Evolutionary conservation across 2,888 invertebrate genomes (phyloP).

Genomic region (Microctonus brassicae): DNA sequence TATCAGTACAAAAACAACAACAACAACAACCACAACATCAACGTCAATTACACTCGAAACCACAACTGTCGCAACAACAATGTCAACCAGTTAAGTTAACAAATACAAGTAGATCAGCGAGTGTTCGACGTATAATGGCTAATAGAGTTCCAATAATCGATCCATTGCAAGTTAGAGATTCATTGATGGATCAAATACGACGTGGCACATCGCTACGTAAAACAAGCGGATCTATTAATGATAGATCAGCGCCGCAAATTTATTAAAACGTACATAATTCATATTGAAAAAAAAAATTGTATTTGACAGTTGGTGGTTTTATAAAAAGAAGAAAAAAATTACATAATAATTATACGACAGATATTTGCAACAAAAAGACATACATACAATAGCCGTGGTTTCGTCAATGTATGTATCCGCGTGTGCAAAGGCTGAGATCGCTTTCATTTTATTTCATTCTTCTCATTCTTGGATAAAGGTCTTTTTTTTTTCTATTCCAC

Average conservation of each 20-base stretch:
- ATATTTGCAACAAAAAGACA: background rate
- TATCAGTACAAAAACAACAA: conserved; percentile 80
- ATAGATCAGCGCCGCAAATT: conserved; percentile 90
- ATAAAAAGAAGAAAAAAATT: background rate
- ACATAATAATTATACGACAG: background rate
- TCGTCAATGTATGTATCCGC: background rate
- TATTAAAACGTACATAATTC: conserved; percentile 71
- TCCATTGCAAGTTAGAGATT: conserved; percentile 73
- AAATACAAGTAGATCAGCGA: conserved; percentile 61
- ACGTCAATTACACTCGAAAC: conserved; percentile 53
- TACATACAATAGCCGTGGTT: background rate
- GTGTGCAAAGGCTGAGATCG: background rate
- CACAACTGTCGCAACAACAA: conserved; percentile 73
- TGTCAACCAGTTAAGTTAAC: conserved; percentile 71
- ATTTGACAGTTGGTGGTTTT: background rate
- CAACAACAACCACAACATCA: conserved; percentile 54
- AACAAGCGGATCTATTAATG: conserved; percentile 81
- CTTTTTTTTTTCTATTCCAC: background rate
- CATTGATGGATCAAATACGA: conserved; percentile 94
- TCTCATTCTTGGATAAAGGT: too few species aligned
- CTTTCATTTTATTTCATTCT: background rate
- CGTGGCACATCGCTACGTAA: conserved; percentile 86
- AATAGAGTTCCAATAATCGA: conserved; percentile 66
- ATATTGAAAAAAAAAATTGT: background rate
- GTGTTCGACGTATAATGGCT: conserved; percentile 66